Conservation (phyloP, 2,888 invertebrate species). For the Drosophila picticornis region DNA sequence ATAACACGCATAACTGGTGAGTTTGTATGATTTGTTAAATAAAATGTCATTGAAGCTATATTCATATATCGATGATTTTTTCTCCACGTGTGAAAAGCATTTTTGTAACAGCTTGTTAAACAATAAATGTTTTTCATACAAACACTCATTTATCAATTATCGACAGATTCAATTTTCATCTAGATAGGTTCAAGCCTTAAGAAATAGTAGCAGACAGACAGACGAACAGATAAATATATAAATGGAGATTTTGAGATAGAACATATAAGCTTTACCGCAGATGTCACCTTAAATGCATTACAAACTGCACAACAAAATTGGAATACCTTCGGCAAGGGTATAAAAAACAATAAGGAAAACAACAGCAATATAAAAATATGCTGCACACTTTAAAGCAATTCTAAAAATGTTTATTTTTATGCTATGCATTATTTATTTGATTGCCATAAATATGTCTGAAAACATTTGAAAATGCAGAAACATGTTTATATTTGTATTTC, state of each 20-base stretch:
- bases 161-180: neutral
- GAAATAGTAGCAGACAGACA: neutral
- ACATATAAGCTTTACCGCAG: neutral
- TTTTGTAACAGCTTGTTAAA: no score
- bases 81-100: neutral
- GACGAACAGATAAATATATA: neutral
- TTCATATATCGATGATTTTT: neutral
- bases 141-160: no score
- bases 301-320: neutral
- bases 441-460: neutral
- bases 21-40: neutral
- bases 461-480: neutral
- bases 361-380: neutral
- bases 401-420: neutral
- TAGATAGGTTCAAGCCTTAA: neutral
- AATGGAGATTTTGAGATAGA: neutral
- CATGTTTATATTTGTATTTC: neutral
- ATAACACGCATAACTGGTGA: neutral
- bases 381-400: neutral
- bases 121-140: no score
- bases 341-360: constrained; percentile 4
- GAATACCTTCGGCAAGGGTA: neutral
- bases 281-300: neutral
- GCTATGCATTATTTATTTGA: neutral
- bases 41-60: neutral